phyloP scores from a whole-genome alignment of 2,113 vertebrate species.

The Ceuthmochares aereus region DNA sequence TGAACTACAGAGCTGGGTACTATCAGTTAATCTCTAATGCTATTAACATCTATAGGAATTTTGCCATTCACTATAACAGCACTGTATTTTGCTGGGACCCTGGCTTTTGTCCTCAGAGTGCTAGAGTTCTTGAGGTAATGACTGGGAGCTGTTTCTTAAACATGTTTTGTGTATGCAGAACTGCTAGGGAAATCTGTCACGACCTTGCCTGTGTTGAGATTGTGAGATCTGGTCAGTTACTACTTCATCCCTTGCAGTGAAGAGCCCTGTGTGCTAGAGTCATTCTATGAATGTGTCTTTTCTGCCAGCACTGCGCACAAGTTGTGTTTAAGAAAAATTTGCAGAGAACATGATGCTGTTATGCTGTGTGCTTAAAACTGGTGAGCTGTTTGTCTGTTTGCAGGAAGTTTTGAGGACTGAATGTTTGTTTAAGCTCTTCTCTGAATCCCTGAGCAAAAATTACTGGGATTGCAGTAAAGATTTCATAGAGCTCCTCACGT shows the following conservation, averaged over 20 bases:
- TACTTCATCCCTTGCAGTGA: background rate
- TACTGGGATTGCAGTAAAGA: background rate
- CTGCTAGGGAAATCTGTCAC: background rate
- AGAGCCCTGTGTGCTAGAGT: background rate
- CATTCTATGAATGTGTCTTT: background rate
- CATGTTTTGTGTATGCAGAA: background rate
- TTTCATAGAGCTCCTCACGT: background rate
- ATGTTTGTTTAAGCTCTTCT: conserved; percentile 42
- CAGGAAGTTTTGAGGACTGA: conserved; percentile 19
- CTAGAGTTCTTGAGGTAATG: background rate
- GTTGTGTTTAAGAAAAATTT: conserved; percentile 2
- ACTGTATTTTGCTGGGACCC: background rate
- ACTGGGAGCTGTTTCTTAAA: background rate
- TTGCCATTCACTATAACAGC: background rate
- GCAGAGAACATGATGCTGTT: background rate
- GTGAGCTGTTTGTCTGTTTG: background rate
- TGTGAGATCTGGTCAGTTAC: background rate
- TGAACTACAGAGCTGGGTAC: background rate
- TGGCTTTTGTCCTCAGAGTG: background rate
- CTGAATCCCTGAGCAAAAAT: conserved; percentile 42
- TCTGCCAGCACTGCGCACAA: background rate
- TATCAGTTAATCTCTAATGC: background rate
- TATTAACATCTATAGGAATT: background rate
- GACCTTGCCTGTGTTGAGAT: background rate
- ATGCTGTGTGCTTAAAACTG: background rate